Base-by-base conservation (phyloP, 1,140 invertebrate genomes). In the Sesamia nonagrioides region DNA sequence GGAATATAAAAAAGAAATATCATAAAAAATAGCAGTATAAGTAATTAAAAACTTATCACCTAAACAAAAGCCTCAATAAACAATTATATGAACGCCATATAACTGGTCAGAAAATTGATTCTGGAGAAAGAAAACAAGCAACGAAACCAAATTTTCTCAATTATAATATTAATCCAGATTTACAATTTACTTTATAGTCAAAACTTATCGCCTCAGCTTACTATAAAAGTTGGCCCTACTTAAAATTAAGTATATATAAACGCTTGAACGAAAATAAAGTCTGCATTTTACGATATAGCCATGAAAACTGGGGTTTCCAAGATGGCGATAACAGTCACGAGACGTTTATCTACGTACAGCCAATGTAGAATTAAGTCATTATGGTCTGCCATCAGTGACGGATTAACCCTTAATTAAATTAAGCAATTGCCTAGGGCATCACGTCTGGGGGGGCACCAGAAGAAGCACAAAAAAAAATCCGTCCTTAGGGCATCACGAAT, bases 281-380 rank as follows among this genome's bases (percentile, higher is more conserved):
- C 37, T 66, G 37, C 61, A 42, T 66, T 66, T 66, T 66, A 45
- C 61, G 37, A 66, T 66, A 66, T 42, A 18, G 35, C 37, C 11
- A 66, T 66, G 61, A 42, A 66, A 66, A 66, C 17, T n/a, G 27
- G 8, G 6, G 11, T 6, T 63, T 50, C 4, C 6, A 11, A 63
- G 61, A 66, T 42, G 61, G 61, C 61, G 61, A 66, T 66, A 42
- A 42, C 2, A 0, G 0, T 42, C 61, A 66, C 61, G 61, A 66
- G 17, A 40, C 15, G 61, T 42, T 66, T 66, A 66, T 66, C 61
- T 37, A 66, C 61, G 11, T 33, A 37, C 7, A 15, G 45, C 17
- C 37, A 11, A 66, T 66, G 42, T 66, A 6, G 61, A 42, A 66
- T 66, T 66, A 66, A 66, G 61, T 66, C 61, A 66, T 66, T 66